A percentile compares a stretch with the other conserved stretches of the same genome.
Conservation (phyloP, 2,888 invertebrate species). For the Halictus quadricinctus region DNA sequence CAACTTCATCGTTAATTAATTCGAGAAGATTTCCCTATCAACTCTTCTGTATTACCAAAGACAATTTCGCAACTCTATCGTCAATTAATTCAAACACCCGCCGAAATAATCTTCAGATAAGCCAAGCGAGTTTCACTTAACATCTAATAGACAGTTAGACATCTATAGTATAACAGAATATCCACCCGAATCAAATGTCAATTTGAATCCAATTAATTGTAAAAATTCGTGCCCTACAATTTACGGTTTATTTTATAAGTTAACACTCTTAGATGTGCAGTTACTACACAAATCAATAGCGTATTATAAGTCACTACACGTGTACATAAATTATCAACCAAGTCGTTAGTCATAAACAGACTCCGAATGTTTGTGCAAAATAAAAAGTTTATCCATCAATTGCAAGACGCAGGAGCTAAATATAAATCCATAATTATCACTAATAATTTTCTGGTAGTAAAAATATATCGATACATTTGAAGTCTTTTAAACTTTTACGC, state of each 20-base stretch:
- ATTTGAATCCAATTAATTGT: not conserved
- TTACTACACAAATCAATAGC: not conserved
- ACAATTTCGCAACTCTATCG: not conserved
- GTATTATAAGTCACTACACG: no score
- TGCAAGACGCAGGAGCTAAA: not conserved
- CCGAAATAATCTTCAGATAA: not conserved
- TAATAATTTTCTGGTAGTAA: no score
- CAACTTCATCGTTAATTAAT: not conserved
- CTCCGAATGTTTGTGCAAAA: not conserved
- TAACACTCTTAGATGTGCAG: not conserved
- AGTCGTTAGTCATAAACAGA: not conserved
- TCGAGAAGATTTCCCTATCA: not conserved
- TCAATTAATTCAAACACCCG: not conserved
- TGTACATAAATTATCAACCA: not conserved
- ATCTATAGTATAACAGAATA: not conserved
- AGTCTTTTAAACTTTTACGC: no score
- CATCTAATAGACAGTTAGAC: not conserved
- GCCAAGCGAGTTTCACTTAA: not conserved
- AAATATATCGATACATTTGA: no score
- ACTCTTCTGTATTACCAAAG: not conserved
- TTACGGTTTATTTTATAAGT: no score
- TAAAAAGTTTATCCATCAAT: not conserved
- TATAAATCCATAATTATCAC: not conserved
- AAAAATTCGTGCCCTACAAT: not conserved
- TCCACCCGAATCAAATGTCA: not conserved